These are phyloP conservation scores for Eurois occulta DNA, from an alignment of 2,888 invertebrate species.

Conservation along the genomic window DNA sequence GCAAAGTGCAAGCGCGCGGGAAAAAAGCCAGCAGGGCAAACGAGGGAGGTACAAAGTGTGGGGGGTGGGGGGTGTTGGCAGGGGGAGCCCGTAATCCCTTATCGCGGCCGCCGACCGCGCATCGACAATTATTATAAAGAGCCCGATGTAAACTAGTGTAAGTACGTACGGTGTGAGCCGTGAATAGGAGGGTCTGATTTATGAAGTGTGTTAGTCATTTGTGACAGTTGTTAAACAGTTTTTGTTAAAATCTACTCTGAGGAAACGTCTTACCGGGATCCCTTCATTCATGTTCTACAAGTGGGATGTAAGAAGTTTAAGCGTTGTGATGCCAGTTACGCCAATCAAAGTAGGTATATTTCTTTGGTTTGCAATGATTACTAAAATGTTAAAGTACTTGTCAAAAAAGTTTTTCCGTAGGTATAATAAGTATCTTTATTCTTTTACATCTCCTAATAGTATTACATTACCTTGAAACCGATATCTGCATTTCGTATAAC, in stretches of 20 bases:
- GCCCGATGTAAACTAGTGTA: constrained; percentile 77
- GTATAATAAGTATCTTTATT: neutral
- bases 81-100: constrained; percentile 82
- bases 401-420: neutral
- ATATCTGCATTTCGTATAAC: neutral
- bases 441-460: neutral
- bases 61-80: constrained; percentile 59
- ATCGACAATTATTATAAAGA: constrained; percentile 87
- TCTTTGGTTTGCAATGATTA: neutral
- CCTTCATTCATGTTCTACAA: neutral
- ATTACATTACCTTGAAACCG: neutral
- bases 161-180: constrained; percentile 62
- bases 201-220: constrained; percentile 62
- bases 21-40: constrained; percentile 83
- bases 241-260: constrained; percentile 3
- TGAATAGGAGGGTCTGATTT: constrained; percentile 61
- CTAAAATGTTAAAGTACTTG: neutral
- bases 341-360: neutral
- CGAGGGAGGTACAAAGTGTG: constrained; percentile 62
- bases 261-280: constrained; percentile 10
- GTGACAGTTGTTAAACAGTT: constrained; percentile 40
- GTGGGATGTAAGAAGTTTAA: neutral
- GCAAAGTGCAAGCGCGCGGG: constrained; percentile 85
- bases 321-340: neutral
- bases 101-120: constrained; percentile 85